Percentiles rank a stretch among this genome's conserved stretches.
Conservation (phyloP, 2,888 invertebrate species). For the Ceratothoa steindachneri region DNA sequence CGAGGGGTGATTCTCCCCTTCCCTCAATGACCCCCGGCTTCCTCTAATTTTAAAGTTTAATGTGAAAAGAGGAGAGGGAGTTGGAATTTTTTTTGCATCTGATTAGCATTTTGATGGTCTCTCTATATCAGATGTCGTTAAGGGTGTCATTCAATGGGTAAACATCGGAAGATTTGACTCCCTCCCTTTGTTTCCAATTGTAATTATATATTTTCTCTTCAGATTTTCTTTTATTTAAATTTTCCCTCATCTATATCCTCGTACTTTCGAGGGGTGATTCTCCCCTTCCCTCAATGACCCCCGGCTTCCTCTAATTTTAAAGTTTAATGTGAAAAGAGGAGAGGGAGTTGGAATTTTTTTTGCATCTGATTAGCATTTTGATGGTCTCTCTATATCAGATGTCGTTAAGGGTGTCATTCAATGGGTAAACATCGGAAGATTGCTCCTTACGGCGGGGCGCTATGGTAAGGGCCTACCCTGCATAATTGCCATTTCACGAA, state of each 20-base stretch:
- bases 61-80: conserved; percentile 11
- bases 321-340: conserved; percentile 13
- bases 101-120: conserved; percentile 13
- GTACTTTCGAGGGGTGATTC: conserved; percentile 12
- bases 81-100: conserved; percentile 10
- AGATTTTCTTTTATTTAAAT: conserved; percentile 11
- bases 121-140: conserved; percentile 15
- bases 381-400: conserved; percentile 13
- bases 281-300: neutral
- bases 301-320: conserved; percentile 8
- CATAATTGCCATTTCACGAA: conserved; percentile 6
- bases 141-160: conserved; percentile 15
- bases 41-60: conserved; percentile 13
- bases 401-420: conserved; percentile 15
- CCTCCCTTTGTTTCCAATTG: too few relatives aligned
- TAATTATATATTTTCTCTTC: too few relatives aligned
- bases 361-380: conserved; percentile 12
- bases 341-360: conserved; percentile 11
- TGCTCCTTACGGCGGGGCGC: conserved; percentile 8
- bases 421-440: conserved; percentile 13
- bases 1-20: conserved; percentile 8
- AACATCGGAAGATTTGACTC: conserved; percentile 13
- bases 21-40: neutral
- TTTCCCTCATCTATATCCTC: conserved; percentile 4
- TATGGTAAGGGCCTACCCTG: conserved; percentile 6